Percentiles rank a stretch among this genome's conserved stretches.
These are phyloP conservation scores for Drosophila neocordata DNA, from an alignment of 1,140 invertebrate species.

Conservation along the genomic window DNA sequence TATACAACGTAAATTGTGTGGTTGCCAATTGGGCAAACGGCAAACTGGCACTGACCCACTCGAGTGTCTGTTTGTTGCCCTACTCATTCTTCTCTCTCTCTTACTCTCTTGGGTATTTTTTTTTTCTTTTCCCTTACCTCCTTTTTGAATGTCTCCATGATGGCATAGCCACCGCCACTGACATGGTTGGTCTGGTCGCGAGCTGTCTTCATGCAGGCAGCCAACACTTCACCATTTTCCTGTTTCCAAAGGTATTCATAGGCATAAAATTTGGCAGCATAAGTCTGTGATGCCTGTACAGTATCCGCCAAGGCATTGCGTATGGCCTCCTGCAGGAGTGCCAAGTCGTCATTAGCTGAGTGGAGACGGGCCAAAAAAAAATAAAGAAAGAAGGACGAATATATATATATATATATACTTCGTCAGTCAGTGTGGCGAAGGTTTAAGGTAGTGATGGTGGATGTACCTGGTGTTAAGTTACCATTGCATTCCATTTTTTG, in stretches of 20 bases:
- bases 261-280: slow-evolving; percentile 76
- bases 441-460: background rate
- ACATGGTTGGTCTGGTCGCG: slow-evolving; percentile 58
- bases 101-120: slow-evolving; percentile 5
- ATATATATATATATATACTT: no score
- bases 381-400: background rate
- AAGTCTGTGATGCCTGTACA: slow-evolving; percentile 59
- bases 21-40: slow-evolving; percentile 70
- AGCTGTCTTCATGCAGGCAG: slow-evolving; percentile 53
- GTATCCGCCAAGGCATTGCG: slow-evolving; percentile 64
- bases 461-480: slow-evolving; percentile 19
- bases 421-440: no score
- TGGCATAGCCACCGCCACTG: slow-evolving; percentile 65
- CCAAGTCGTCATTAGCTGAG: slow-evolving; percentile 57
- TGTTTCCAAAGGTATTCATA: slow-evolving; percentile 78
- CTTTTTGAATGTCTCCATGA: slow-evolving; percentile 80
- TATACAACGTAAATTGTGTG: slow-evolving; percentile 78
- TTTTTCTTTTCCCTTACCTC: slow-evolving; percentile 57
- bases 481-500: slow-evolving; percentile 46
- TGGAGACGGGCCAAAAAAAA: background rate
- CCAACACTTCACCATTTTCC: slow-evolving; percentile 51
- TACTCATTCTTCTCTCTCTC: background rate
- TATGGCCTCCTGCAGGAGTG: slow-evolving; percentile 59
- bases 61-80: slow-evolving; percentile 42
- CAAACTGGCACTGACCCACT: slow-evolving; percentile 36